A percentile compares a stretch with the other conserved stretches of the same genome.
Evolutionary conservation across 2,888 invertebrate species (phyloP).

Genomic region (Tolmerus cingulatus): DNA sequence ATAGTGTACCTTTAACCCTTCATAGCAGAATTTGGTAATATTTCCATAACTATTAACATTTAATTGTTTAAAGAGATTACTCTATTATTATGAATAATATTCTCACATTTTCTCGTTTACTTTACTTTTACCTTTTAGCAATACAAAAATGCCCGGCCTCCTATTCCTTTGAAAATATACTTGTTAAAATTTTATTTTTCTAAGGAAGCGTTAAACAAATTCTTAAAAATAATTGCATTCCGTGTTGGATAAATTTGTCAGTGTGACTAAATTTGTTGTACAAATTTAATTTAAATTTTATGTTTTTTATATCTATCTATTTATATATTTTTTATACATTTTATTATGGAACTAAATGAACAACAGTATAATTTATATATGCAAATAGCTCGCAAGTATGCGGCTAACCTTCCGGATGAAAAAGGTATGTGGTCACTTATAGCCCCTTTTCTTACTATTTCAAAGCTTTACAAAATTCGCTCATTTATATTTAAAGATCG

Average conservation of each 20-base stretch:
- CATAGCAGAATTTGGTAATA: no score
- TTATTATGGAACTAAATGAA: neutral
- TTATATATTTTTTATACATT: neutral
- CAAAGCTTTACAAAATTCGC: neutral
- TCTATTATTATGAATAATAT: no score
- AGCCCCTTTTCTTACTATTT: neutral
- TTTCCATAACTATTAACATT: no score
- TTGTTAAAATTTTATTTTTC: neutral
- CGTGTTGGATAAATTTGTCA: neutral
- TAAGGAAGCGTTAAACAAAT: neutral
- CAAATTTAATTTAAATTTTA: neutral
- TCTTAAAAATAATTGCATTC: neutral
- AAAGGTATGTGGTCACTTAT: neutral
- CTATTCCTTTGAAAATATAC: neutral
- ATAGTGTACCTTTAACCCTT: no score
- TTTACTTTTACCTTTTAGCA: neutral
- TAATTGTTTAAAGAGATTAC: no score
- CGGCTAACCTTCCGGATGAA: neutral
- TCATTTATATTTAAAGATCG: slow-evolving; percentile 45
- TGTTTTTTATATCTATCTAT: neutral
- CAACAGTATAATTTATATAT: slow-evolving; percentile 1
- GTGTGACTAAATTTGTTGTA: slow-evolving; percentile 20
- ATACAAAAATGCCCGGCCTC: neutral
- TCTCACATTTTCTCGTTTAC: neutral
- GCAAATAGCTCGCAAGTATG: slow-evolving; percentile 2